A percentile compares a stretch with the other conserved stretches of the same genome.
Conservation (phyloP, 1,140 invertebrate genomes). For the Armadillidium nasatum region DNA sequence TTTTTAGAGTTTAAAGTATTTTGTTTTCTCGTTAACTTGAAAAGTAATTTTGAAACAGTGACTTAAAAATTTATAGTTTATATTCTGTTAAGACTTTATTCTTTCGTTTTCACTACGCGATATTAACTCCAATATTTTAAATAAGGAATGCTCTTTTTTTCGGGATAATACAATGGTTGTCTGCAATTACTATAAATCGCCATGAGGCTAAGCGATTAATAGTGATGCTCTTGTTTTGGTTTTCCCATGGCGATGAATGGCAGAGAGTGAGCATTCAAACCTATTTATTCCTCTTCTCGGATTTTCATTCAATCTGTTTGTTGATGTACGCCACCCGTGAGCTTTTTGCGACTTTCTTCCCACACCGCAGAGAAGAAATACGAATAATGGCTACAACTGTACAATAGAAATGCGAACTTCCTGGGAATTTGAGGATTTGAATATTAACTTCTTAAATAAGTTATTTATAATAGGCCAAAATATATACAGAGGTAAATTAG, state of each 20-base stretch:
- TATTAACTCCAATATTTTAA: background rate
- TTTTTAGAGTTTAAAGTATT: too few relatives aligned
- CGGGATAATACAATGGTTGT: background rate
- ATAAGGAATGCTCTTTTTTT: background rate
- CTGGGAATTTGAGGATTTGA: background rate
- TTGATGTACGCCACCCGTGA: constrained; percentile 3
- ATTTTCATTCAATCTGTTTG: background rate
- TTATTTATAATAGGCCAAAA: background rate
- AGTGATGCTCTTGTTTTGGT: constrained; percentile 4
- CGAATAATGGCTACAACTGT: background rate
- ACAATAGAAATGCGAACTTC: constrained; percentile 1
- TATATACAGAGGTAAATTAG: background rate
- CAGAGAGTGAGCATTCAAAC: background rate
- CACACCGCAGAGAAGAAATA: background rate
- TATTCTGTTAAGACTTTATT: too few relatives aligned
- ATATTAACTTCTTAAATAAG: constrained; percentile 1
- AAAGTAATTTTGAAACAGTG: too few relatives aligned
- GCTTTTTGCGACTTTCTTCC: background rate
- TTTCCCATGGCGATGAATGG: constrained; percentile 2
- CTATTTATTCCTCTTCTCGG: background rate
- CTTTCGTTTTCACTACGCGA: too few relatives aligned
- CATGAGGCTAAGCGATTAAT: background rate
- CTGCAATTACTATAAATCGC: constrained; percentile 7
- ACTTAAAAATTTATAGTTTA: too few relatives aligned
- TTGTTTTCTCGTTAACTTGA: too few relatives aligned